phyloP scores from a whole-genome alignment of 92 coral and sea anemone genomes.

The Epizoanthus illoricatus region DNA sequence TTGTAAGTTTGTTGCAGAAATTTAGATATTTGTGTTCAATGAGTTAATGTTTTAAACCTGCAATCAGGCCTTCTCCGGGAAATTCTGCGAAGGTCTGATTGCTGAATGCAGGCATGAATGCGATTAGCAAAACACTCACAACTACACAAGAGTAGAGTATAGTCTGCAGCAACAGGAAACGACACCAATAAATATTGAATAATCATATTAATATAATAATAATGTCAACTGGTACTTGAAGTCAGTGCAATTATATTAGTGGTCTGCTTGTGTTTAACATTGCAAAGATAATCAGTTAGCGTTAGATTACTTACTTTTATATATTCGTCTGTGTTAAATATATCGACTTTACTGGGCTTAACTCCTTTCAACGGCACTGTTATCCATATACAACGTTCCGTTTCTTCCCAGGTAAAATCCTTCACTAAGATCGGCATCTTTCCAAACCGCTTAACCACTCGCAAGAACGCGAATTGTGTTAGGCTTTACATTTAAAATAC shows the following conservation, averaged over 20 bases:
- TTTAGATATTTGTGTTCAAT: too few relatives aligned
- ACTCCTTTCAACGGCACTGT: slow-evolving; percentile 94
- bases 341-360: slow-evolving; percentile 74
- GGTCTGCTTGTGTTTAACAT: not conserved
- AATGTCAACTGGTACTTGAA: too few relatives aligned
- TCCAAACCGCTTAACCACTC: not conserved
- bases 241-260: too few relatives aligned
- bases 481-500: not conserved
- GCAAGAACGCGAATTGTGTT: not conserved
- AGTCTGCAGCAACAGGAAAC: too few relatives aligned
- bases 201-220: too few relatives aligned
- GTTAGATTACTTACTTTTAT: slow-evolving; percentile 64
- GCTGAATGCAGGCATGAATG: not conserved
- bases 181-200: too few relatives aligned
- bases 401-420: slow-evolving; percentile 94
- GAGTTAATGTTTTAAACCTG: too few relatives aligned
- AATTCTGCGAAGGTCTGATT: too few relatives aligned
- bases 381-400: slow-evolving; percentile 68
- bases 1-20: too few relatives aligned
- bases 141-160: not conserved
- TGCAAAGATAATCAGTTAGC: not conserved
- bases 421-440: slow-evolving; percentile 93
- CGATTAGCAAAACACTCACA: not conserved
- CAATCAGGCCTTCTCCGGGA: too few relatives aligned
- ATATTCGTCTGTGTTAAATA: slow-evolving; percentile 89